phyloP scores from a whole-genome alignment of 2,888 invertebrate genomes.

The Aelia acuminata region DNA sequence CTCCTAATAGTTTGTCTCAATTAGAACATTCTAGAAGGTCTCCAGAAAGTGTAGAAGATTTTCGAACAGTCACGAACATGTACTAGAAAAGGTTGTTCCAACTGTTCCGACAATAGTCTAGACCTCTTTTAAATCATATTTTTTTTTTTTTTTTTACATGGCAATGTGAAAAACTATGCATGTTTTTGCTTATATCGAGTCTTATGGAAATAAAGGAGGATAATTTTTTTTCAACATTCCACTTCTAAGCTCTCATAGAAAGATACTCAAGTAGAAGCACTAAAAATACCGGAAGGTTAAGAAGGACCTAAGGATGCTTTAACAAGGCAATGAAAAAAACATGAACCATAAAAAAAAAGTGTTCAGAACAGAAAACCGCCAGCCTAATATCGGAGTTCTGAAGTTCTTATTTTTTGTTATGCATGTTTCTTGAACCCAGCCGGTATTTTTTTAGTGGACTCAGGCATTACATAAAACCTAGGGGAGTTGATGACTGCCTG shows the following conservation, averaged over 20 bases:
- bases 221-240: background rate
- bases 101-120: no score
- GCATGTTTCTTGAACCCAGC: slow-evolving; percentile 27
- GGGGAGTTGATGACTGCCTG: slow-evolving; percentile 29
- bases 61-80: no score
- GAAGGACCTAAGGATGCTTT: background rate
- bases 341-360: background rate
- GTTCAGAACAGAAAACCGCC: slow-evolving; percentile 17
- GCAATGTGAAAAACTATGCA: no score
- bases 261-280: background rate
- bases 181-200: no score
- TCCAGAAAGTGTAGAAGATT: no score
- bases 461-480: slow-evolving; percentile 7
- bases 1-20: no score
- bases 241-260: background rate
- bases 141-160: no score
- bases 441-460: background rate
- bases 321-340: background rate
- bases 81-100: no score
- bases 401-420: background rate
- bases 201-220: background rate
- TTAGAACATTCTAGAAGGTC: no score
- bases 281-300: slow-evolving; percentile 8
- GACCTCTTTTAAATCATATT: no score
- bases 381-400: background rate